phyloP scores from a whole-genome alignment of 2,113 vertebrate species.

The Sylvietta virens region DNA sequence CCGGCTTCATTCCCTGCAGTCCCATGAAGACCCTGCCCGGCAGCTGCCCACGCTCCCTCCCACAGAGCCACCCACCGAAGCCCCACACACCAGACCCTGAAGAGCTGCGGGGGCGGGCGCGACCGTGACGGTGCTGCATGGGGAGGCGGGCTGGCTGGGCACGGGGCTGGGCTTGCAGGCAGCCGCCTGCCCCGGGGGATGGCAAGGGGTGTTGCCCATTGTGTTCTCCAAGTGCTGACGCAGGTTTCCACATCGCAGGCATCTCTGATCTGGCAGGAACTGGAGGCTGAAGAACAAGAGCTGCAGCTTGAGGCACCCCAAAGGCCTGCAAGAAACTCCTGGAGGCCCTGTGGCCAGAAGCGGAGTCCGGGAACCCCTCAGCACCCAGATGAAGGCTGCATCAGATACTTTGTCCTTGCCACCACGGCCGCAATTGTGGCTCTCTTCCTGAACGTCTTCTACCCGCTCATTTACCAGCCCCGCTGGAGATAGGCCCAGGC shows the following conservation, averaged over 20 bases:
- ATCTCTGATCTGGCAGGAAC: constrained; percentile 99
- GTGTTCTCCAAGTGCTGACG: constrained; percentile 85
- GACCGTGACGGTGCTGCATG: not conserved
- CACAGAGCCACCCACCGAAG: not conserved
- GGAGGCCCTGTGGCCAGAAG: constrained; percentile 62
- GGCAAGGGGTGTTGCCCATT: constrained; percentile 45
- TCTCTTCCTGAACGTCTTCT: constrained; percentile 87
- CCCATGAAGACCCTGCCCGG: not conserved
- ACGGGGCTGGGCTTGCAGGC: constrained; percentile 30
- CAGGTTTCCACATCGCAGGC: constrained; percentile 99
- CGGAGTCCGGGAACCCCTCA: constrained; percentile 66
- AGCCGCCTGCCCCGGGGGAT: constrained; percentile 33
- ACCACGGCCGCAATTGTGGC: constrained; percentile 87
- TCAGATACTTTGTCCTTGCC: constrained; percentile 89
- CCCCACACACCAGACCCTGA: not conserved
- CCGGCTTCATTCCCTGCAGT: not conserved
- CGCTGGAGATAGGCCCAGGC: constrained; percentile 74
- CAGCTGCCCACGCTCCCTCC: not conserved
- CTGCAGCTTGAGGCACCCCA: constrained; percentile 41
- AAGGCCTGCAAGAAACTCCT: constrained; percentile 72
- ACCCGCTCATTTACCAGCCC: constrained; percentile 83
- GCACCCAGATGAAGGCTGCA: constrained; percentile 83
- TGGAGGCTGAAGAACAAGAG: constrained; percentile 91
- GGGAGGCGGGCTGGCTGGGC: constrained; percentile 58
- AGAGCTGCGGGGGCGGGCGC: not conserved